phyloP scores from a whole-genome alignment of 92 coral and sea anemone species.

The Micromussa lordhowensis region DNA sequence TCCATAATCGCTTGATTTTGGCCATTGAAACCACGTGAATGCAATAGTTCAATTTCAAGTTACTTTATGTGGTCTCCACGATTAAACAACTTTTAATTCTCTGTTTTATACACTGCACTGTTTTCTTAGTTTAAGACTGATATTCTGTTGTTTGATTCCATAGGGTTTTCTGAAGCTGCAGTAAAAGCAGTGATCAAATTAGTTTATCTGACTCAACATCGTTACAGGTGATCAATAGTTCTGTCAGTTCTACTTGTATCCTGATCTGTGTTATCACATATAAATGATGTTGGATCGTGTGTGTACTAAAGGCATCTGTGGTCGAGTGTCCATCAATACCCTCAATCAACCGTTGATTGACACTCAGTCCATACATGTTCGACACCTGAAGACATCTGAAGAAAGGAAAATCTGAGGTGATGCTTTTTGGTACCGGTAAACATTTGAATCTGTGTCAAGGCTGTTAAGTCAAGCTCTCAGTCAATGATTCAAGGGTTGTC shows the following conservation, averaged over 20 bases:
- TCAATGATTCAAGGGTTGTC: too few species aligned
- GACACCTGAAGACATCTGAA: too few species aligned
- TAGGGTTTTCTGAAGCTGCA: conserved; percentile 80
- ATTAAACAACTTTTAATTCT: neutral
- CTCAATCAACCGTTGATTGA: too few species aligned
- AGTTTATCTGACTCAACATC: conserved; percentile 63
- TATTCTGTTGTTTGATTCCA: conserved; percentile 17
- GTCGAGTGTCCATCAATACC: too few species aligned
- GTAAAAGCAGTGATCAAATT: conserved; percentile 77
- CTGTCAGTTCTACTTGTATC: neutral
- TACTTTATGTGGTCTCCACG: neutral
- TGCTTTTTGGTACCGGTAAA: too few species aligned
- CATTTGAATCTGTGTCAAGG: too few species aligned
- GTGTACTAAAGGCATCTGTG: too few species aligned
- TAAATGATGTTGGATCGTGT: too few species aligned
- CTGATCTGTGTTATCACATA: neutral
- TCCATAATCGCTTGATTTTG: neutral
- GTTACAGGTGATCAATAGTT: conserved; percentile 71
- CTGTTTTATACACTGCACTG: neutral
- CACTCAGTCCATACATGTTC: too few species aligned
- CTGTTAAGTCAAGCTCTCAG: too few species aligned
- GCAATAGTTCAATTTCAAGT: neutral
- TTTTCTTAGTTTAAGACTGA: neutral
- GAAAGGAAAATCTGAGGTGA: too few species aligned
- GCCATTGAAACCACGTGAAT: neutral